A percentile compares a stretch with the other conserved stretches of the same genome.
These are phyloP conservation scores for Nipponacmea schrenckii DNA, from an alignment of 2,888 invertebrate genomes.

Conservation along the genomic window DNA sequence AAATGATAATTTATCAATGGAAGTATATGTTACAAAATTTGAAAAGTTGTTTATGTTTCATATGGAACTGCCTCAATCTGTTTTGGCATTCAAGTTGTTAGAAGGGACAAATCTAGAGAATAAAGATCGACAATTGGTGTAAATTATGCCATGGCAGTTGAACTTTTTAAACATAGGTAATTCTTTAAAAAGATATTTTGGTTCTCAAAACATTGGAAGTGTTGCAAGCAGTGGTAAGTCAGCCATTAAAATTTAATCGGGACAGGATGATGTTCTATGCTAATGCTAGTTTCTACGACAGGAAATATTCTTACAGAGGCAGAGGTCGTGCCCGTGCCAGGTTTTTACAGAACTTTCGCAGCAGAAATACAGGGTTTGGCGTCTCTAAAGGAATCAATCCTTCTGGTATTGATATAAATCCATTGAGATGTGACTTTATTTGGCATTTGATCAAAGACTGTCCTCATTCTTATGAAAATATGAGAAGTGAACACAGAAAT, in stretches of 20 bases:
- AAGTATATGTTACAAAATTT: conserved; percentile 29
- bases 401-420: conserved; percentile 23
- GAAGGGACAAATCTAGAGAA: conserved; percentile 19
- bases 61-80: conserved; percentile 27
- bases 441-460: conserved; percentile 10
- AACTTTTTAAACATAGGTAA: conserved; percentile 24
- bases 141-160: conserved; percentile 18
- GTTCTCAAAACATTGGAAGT: conserved; percentile 17
- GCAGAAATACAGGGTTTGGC: too few species aligned
- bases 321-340: too few species aligned
- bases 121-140: conserved; percentile 31
- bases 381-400: conserved; percentile 24
- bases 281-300: too few species aligned
- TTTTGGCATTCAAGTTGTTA: conserved; percentile 27
- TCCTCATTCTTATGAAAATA: conserved; percentile 16
- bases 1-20: conserved; percentile 19
- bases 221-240: neutral
- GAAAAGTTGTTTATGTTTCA: conserved; percentile 25
- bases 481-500: conserved; percentile 12
- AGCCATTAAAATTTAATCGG: conserved; percentile 18
- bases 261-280: too few species aligned
- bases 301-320: too few species aligned
- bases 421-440: conserved; percentile 18
- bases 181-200: conserved; percentile 21
- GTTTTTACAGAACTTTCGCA: too few species aligned